Percentiles rank a stretch among this genome's conserved stretches.
Conservation (phyloP, 2,113 vertebrate species). For the Eretmochelys imbricata region DNA sequence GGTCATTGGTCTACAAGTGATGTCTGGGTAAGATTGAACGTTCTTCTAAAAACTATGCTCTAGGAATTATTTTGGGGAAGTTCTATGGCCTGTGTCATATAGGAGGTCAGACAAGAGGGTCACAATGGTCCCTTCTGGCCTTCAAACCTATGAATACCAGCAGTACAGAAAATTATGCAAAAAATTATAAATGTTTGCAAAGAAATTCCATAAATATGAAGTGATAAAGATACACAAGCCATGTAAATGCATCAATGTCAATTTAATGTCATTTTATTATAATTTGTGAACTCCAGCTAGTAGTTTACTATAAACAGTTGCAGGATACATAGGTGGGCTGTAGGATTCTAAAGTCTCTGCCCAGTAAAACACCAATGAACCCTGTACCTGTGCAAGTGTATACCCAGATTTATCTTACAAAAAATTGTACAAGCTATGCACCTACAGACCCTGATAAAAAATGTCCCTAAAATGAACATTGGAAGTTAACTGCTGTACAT, state of each 20-base stretch:
- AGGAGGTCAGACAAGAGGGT: background rate
- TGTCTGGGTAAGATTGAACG: too few relatives aligned
- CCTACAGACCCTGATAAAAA: accelerated
- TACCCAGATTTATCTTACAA: too few relatives aligned
- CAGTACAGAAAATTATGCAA: background rate
- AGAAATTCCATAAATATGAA: background rate
- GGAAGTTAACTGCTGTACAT: background rate
- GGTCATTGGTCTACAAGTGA: too few relatives aligned
- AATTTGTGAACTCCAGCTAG: background rate
- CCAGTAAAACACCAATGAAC: background rate
- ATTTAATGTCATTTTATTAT: background rate
- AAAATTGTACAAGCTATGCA: background rate
- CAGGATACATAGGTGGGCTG: background rate
- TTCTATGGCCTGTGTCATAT: background rate
- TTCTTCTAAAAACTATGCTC: background rate
- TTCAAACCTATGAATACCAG: background rate
- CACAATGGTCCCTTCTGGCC: background rate
- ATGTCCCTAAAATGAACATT: background rate
- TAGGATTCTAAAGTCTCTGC: background rate
- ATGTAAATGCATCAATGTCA: accelerated
- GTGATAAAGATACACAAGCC: background rate
- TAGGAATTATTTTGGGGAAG: background rate
- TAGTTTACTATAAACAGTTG: background rate
- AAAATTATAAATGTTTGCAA: background rate
- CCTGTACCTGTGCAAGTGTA: background rate